Evolutionary conservation across 2,113 vertebrate genomes (phyloP).

Genomic region (Hyperopisus bebe): DNA sequence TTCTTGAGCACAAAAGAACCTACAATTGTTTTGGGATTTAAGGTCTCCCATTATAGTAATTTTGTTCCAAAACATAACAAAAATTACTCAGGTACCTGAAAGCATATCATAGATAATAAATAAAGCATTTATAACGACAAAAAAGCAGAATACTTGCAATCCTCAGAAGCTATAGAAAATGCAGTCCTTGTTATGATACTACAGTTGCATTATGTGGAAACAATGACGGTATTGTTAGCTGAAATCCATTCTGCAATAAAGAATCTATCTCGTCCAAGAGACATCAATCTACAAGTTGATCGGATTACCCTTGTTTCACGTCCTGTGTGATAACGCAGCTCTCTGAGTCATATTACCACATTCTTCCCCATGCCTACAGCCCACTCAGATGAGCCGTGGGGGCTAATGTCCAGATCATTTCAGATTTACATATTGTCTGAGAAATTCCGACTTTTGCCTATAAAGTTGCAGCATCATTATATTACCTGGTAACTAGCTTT

Average conservation of each 20-base stretch:
- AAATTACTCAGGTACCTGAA: neutral
- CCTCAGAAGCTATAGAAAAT: slow-evolving; percentile 8
- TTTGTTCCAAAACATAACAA: neutral
- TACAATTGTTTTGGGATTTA: neutral
- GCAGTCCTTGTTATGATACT: neutral
- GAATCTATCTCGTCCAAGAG: slow-evolving; percentile 38
- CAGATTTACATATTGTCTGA: neutral
- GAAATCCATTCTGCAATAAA: slow-evolving; percentile 21
- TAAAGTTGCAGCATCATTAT: neutral
- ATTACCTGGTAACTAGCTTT: neutral
- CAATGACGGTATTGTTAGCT: slow-evolving; percentile 35
- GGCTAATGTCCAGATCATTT: neutral
- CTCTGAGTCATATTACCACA: slow-evolving; percentile 23
- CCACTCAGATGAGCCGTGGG: neutral
- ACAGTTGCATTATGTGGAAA: slow-evolving; percentile 22
- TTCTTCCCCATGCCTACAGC: slow-evolving; percentile 13
- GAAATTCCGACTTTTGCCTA: neutral
- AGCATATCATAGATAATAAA: neutral
- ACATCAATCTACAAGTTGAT: slow-evolving; percentile 52
- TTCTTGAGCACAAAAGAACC: neutral
- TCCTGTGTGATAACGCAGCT: slow-evolving; percentile 45
- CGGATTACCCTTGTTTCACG: slow-evolving; percentile 51
- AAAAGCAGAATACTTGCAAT: neutral
- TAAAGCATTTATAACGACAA: neutral
- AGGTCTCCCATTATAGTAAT: neutral